Percentiles rank a stretch among this genome's conserved stretches.
phyloP scores from a whole-genome alignment of 2,888 invertebrate species.

The Philaethria dido region DNA sequence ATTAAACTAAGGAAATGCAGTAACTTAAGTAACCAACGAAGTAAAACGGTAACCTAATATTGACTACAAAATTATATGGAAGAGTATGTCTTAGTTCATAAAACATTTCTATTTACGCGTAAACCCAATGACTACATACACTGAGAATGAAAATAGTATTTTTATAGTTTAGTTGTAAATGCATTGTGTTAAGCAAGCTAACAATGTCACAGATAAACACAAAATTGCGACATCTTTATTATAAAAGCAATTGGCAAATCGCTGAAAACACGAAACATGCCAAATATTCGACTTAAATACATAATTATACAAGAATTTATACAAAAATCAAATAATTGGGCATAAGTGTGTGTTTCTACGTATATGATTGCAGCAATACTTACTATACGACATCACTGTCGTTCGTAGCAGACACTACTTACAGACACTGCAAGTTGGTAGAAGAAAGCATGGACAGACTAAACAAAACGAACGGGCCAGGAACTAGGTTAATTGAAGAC shows the following conservation, averaged over 20 bases:
- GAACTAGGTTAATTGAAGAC: constrained; percentile 81
- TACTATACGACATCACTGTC: constrained; percentile 63
- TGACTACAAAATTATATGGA: not conserved
- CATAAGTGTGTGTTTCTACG: constrained; percentile 25
- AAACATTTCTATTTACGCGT: not conserved
- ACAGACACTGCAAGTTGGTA: constrained; percentile 61
- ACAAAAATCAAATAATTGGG: constrained; percentile 40
- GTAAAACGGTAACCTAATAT: constrained; percentile 23
- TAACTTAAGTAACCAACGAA: constrained; percentile 27
- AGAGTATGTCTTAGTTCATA: not conserved
- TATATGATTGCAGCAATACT: constrained; percentile 32
- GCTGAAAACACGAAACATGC: constrained; percentile 33
- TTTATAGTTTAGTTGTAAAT: constrained; percentile 20
- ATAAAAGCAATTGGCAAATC: constrained; percentile 34
- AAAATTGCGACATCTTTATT: constrained; percentile 26
- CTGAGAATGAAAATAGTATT: constrained; percentile 3
- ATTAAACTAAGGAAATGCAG: constrained; percentile 30
- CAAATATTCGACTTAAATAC: constrained; percentile 24
- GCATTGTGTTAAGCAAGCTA: constrained; percentile 14
- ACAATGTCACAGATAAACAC: constrained; percentile 21
- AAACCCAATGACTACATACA: not conserved
- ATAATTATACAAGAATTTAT: not conserved
- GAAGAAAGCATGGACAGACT: constrained; percentile 80
- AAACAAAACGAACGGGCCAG: constrained; percentile 68
- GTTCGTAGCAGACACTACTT: constrained; percentile 66